phyloP scores from a whole-genome alignment of 2,888 invertebrate genomes.

The Sipha maydis region DNA sequence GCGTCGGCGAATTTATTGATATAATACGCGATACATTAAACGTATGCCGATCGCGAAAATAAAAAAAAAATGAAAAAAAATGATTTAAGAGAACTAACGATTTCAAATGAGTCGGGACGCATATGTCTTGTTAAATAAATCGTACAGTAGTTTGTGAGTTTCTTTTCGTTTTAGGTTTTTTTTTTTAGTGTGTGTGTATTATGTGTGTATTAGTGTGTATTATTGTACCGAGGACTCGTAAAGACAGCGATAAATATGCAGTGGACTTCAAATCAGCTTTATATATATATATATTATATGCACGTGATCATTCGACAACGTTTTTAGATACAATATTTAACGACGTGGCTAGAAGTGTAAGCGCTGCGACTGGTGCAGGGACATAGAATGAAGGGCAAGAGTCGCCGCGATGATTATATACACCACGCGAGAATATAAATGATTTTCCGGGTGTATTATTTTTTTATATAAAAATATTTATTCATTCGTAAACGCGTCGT shows the following conservation, averaged over 20 bases:
- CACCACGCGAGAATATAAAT: background rate
- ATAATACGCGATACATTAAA: background rate
- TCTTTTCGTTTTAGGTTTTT: too few relatives aligned
- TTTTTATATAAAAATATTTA: constrained; percentile 7
- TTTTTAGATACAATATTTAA: background rate
- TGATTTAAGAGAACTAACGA: background rate
- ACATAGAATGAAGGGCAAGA: background rate
- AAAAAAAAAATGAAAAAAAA: too few relatives aligned
- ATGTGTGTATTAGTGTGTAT: too few relatives aligned
- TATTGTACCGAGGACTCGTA: too few relatives aligned
- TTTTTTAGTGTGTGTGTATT: too few relatives aligned
- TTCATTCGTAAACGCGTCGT: constrained; percentile 52
- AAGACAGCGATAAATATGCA: too few relatives aligned
- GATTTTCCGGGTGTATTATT: constrained; percentile 7
- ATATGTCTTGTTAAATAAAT: too few relatives aligned
- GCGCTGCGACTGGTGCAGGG: background rate
- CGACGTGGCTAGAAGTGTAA: background rate
- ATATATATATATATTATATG: too few relatives aligned
- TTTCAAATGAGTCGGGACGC: background rate
- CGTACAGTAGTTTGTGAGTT: too few relatives aligned
- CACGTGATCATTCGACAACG: background rate
- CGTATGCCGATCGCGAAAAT: background rate
- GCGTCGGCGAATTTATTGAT: constrained; percentile 29
- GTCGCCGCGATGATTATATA: background rate
- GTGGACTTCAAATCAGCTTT: too few relatives aligned